Percentiles rank a stretch among this genome's conserved stretches.
These are phyloP conservation scores for Rhamnusium bicolor DNA, from an alignment of 2,888 invertebrate species.

Conservation along the genomic window DNA sequence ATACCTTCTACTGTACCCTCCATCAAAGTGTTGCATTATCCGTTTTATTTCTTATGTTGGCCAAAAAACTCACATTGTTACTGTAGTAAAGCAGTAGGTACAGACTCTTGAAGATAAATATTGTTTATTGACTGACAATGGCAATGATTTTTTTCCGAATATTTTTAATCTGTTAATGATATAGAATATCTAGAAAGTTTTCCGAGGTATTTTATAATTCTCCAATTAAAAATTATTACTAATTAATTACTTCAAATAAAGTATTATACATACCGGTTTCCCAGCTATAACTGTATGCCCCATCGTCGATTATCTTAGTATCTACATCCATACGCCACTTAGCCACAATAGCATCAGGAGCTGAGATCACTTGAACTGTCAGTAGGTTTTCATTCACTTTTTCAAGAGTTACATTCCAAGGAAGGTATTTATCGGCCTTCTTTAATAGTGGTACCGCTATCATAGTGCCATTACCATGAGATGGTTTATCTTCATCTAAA, in stretches of 20 bases:
- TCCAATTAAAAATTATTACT: too few relatives aligned
- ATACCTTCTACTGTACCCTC: too few relatives aligned
- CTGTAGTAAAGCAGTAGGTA: too few relatives aligned
- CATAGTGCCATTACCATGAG: constrained; percentile 85
- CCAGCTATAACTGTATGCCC: constrained; percentile 84
- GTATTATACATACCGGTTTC: constrained; percentile 76
- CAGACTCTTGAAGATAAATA: too few relatives aligned
- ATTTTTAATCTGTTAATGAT: too few relatives aligned
- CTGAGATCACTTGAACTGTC: constrained; percentile 80
- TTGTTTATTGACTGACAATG: too few relatives aligned
- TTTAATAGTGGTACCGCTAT: constrained; percentile 82
- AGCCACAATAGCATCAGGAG: constrained; percentile 83
- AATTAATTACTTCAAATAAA: not conserved
- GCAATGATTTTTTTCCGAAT: too few relatives aligned
- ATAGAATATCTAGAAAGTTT: too few relatives aligned
- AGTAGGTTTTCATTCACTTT: constrained; percentile 77
- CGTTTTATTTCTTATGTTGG: too few relatives aligned
- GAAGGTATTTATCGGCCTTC: constrained; percentile 76
- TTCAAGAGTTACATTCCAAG: constrained; percentile 85
- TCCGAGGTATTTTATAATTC: too few relatives aligned
- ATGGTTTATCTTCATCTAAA: constrained; percentile 82
- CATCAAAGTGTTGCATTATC: too few relatives aligned
- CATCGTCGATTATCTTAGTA: constrained; percentile 80
- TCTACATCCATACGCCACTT: constrained; percentile 90
- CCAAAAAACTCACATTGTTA: too few relatives aligned